Percentiles rank a stretch among this genome's conserved stretches.
phyloP scores from a whole-genome alignment of 1,140 invertebrate species.

The Aphaenogaster ashmeadi region DNA sequence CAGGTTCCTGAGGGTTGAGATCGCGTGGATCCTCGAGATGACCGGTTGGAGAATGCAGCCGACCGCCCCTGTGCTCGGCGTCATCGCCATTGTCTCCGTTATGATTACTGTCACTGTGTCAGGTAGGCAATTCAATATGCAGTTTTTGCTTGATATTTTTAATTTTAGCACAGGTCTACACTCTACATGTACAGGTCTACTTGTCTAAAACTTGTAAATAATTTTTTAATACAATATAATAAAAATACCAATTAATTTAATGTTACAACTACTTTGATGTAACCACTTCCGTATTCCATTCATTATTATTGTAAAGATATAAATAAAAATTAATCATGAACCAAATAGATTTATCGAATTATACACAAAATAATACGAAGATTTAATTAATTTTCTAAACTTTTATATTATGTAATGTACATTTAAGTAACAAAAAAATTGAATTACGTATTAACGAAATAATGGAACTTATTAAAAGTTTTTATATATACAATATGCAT shows the following conservation, averaged over 20 bases:
- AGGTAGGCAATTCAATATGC: slow-evolving; percentile 71
- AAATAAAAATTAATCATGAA: neutral
- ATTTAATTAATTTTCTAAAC: neutral
- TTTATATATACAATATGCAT: neutral
- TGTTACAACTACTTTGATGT: neutral
- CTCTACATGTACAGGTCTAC: too few relatives aligned
- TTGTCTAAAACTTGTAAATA: too few relatives aligned
- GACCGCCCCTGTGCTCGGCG: slow-evolving; percentile 81
- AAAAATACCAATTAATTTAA: neutral
- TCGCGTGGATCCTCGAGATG: slow-evolving; percentile 70
- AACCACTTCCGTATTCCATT: neutral
- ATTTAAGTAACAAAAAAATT: neutral
- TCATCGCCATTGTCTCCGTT: slow-evolving; percentile 83
- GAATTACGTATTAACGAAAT: neutral
- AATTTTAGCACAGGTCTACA: neutral
- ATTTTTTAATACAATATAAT: neutral
- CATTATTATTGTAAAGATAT: neutral
- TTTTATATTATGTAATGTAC: neutral
- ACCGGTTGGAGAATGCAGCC: slow-evolving; percentile 82
- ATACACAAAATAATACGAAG: neutral
- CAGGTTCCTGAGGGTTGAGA: slow-evolving; percentile 82
- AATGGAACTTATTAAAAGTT: neutral
- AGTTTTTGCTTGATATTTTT: neutral
- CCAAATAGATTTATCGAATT: neutral
- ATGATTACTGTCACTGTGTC: slow-evolving; percentile 78